Percentiles rank a stretch among this genome's conserved stretches.
phyloP scores from a whole-genome alignment of 2,113 vertebrate genomes.

The Cyphomyrus plagiostoma region DNA sequence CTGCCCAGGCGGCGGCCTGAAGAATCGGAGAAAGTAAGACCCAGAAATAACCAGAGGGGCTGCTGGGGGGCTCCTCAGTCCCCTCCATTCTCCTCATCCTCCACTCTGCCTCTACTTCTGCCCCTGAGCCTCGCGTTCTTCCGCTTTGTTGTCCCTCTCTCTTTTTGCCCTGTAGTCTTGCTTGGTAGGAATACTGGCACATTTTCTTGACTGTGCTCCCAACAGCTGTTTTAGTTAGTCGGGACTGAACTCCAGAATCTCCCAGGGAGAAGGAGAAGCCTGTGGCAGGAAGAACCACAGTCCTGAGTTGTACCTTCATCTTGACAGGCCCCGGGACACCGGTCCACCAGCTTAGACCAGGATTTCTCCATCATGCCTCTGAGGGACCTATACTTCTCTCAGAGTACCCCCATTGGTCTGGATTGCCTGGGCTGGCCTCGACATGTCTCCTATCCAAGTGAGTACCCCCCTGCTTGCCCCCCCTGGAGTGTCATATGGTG shows the following conservation, averaged over 20 bases:
- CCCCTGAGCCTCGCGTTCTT: neutral
- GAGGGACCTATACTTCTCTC: slow-evolving; percentile 60
- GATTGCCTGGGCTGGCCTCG: slow-evolving; percentile 56
- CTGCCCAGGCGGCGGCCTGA: slow-evolving; percentile 30
- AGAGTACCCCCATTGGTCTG: slow-evolving; percentile 67
- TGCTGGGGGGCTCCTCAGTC: slow-evolving; percentile 13
- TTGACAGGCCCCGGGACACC: slow-evolving; percentile 49
- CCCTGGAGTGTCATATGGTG: neutral
- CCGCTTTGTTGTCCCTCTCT: neutral
- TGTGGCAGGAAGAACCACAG: neutral
- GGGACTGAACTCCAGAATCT: neutral
- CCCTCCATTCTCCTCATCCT: neutral
- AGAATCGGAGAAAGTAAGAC: slow-evolving; percentile 63
- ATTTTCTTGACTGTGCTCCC: neutral
- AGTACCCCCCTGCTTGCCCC: neutral
- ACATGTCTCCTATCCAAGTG: slow-evolving; percentile 51
- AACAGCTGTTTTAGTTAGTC: neutral
- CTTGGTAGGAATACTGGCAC: neutral
- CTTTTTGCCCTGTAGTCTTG: neutral
- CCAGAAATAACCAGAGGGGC: slow-evolving; percentile 12
- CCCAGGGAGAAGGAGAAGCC: neutral
- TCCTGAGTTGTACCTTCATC: slow-evolving; percentile 14
- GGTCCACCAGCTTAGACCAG: slow-evolving; percentile 41
- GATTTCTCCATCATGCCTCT: slow-evolving; percentile 48
- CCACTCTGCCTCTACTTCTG: neutral